Base-by-base conservation (phyloP, 2,797 vertebrate species). In the Notoglanidium macrostoma region DNA sequence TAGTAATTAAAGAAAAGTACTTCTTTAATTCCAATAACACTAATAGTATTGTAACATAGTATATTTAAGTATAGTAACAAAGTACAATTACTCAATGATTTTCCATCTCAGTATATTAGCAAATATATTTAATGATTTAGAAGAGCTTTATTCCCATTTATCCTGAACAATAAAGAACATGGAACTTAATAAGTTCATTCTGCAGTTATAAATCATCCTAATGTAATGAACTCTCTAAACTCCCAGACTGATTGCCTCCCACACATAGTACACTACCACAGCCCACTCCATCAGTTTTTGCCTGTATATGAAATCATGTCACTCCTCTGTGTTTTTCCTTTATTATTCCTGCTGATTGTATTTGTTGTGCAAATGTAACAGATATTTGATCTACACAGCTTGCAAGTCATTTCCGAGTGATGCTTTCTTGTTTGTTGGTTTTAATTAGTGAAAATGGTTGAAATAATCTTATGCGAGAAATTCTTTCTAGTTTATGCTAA, bases 151-250 rank as follows among this genome's bases (percentile, higher is more conserved):
- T 82, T 82, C 40, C 8, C 59, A 65, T 65, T 26, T 67, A 51
- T 80, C 35, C 78, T 67, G 61, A 67, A 82, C 61, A 82, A 67
- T 67, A 83, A 83, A 83, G 59, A 10, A 19, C 80, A 65, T 32
- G 4, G 12, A 83, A n/a, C 23, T 15, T 81, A 63, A 63, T 63
- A 81, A 67, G 44, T 83, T 83, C 44, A 46, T 74, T 76, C 70
- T 85, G 21, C 26, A 63, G 70, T 63, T 49, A 63, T 76, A 59
- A 61, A 54, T 85, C 57, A 85, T 44, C 40, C 40, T 76, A 76
- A 57, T 63, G 70, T 85, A 61, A 85, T 85, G 70, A 46, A 76
- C 54, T 85, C 83, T 61, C 40, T 35, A 29, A 44, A 55, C 21
- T 72, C 51, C 54, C 70, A 44, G 67, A 59, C 67, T 40, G 70